Evolutionary conservation across 2,888 invertebrate genomes (phyloP), one percentile per base, ranked within the genome.

Genomic region (Sipha maydis): DNA sequence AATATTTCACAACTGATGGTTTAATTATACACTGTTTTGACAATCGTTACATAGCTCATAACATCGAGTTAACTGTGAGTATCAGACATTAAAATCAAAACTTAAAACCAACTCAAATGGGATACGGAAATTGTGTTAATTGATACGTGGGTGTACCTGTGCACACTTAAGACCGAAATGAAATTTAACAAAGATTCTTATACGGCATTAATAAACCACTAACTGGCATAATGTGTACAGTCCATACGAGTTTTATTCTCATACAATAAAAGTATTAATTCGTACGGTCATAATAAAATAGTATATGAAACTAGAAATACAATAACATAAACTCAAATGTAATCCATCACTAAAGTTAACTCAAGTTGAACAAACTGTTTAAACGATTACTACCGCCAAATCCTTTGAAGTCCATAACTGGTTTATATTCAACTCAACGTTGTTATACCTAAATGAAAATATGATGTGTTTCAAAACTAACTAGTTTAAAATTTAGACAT

Each of bases 321-420:
- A 83, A 73, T 83, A 73, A 69, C 19, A 34, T 54, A 56, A 83
- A 56, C 83, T 56, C 73, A n/a, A 21, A 75, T 56, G 73, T 56
- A 56, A 83, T 83, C 83, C 83, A 83, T 83, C 83, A 83, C 83
- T 73, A 54, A 8, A 28, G 69, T 73, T 73, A 73, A 73, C 54
- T 73, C 34, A 31, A 75, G 73, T 83, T 73, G 83, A 83, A 83
- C 73, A 73, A 75, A 83, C 83, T 73, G 41, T 73, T 83, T 73
- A 75, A 75, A 83, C 73, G 83, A 73, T 83, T 56, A 34, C 83
- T 73, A 73, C 83, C 83, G 83, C 83, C 83, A 38, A 83, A 83
- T 75, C 54, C 83, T 83, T 83, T 83, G 83, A 83, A 73, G 83
- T 83, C 73, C n/a, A 73, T 73, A 83, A 83, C 83, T 83, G 83